These are phyloP conservation scores for Lutjanus argentimaculatus DNA, from an alignment of 2,797 vertebrate genomes.

Conservation along the genomic window DNA sequence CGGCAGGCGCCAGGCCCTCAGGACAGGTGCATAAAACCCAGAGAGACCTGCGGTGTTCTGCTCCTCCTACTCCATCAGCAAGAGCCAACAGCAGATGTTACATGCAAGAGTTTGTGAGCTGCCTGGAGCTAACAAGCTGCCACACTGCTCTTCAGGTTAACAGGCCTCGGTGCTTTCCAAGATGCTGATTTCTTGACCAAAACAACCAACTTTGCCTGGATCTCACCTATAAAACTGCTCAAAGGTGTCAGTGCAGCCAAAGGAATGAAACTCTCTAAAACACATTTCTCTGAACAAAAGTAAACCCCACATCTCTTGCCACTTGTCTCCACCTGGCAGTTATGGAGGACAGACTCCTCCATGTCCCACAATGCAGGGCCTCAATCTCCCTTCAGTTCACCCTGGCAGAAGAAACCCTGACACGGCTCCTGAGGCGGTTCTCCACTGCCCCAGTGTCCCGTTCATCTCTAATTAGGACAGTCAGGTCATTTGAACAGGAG, in stretches of 20 bases:
- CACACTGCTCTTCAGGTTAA: slow-evolving; percentile 52
- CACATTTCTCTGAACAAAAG: slow-evolving; percentile 4
- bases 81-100: slow-evolving; percentile 64
- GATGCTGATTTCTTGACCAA: slow-evolving; percentile 22
- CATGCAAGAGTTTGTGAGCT: slow-evolving; percentile 24
- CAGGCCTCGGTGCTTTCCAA: slow-evolving; percentile 9
- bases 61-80: slow-evolving; percentile 50
- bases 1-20: slow-evolving; percentile 36
- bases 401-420: slow-evolving; percentile 11
- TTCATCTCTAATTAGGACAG: slow-evolving; percentile 40
- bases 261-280: background rate
- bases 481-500: slow-evolving; percentile 27
- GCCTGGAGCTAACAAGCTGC: slow-evolving; percentile 60
- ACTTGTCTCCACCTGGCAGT: slow-evolving; percentile 6
- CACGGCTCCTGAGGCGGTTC: slow-evolving; percentile 31
- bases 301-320: background rate
- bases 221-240: background rate
- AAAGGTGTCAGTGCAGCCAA: background rate
- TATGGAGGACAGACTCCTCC: background rate
- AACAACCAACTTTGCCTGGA: background rate
- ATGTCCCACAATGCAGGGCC: slow-evolving; percentile 15
- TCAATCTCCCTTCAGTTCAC: slow-evolving; percentile 3
- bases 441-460: slow-evolving; percentile 39
- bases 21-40: slow-evolving; percentile 45
- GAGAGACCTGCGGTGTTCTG: slow-evolving; percentile 46